Conservation (phyloP, 2,797 vertebrate genomes). For the Crenichthys baileyi region DNA sequence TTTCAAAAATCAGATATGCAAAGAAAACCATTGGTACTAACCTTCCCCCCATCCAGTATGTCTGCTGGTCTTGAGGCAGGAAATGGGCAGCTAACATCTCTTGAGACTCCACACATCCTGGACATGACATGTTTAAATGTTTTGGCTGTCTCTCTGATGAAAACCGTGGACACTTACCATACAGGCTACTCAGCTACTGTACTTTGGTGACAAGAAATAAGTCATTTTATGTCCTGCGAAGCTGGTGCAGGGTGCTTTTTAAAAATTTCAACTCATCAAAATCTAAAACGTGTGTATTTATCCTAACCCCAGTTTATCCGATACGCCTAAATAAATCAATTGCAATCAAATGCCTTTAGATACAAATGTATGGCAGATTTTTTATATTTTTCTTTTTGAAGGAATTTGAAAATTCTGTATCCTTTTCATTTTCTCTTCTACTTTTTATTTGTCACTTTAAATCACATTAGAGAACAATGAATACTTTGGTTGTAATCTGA, state of each 20-base stretch:
- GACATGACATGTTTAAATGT: too few species aligned
- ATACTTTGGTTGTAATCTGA: background rate
- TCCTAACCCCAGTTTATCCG: background rate
- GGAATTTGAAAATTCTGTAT: background rate
- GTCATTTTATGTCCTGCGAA: too few species aligned
- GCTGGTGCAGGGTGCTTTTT: background rate
- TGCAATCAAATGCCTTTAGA: background rate
- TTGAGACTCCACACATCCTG: too few species aligned
- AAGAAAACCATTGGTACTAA: background rate
- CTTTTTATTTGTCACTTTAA: background rate
- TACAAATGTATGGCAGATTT: background rate
- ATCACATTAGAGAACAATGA: background rate
- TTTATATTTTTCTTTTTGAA: background rate
- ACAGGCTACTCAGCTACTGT: too few species aligned
- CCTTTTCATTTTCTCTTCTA: background rate
- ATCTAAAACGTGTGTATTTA: background rate
- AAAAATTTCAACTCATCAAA: background rate
- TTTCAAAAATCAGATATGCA: too few species aligned
- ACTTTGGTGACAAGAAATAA: too few species aligned
- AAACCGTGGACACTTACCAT: too few species aligned
- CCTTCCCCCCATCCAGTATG: too few species aligned
- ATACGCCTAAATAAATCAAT: background rate
- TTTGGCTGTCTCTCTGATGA: too few species aligned
- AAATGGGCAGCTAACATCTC: too few species aligned
- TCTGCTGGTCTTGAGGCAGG: too few species aligned